Conservation (phyloP, 2,113 vertebrate species). For the Charina bottae region DNA sequence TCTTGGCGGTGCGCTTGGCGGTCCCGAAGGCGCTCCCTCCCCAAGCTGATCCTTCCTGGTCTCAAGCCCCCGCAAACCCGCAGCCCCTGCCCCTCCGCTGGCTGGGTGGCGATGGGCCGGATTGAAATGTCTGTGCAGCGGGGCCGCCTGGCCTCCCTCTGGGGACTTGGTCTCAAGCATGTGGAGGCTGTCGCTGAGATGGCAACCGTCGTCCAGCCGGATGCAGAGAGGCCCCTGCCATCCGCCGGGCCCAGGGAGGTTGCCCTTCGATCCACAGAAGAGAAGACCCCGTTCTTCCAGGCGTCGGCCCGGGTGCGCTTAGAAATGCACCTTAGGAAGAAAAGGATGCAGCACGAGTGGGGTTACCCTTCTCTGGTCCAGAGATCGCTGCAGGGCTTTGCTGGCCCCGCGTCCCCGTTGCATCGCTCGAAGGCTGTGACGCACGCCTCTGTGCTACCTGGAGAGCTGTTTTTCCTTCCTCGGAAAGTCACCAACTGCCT, state of each 20-base stretch:
- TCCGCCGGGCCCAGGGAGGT: not conserved
- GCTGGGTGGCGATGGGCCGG: not conserved
- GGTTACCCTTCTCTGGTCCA: not conserved
- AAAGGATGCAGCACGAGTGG: slow-evolving; percentile 33
- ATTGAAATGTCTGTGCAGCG: not conserved
- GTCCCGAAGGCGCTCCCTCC: not conserved
- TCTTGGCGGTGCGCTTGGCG: not conserved
- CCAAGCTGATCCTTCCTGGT: not conserved
- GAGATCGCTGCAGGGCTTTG: not conserved
- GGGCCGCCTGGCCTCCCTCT: not conserved
- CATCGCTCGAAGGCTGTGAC: not conserved
- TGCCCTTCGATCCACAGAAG: not conserved
- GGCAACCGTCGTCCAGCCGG: not conserved
- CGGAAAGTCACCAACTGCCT: not conserved
- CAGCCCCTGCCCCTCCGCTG: not conserved
- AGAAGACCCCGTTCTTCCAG: not conserved
- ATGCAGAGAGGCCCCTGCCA: not conserved
- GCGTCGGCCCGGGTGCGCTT: not conserved
- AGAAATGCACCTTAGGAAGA: slow-evolving; percentile 34
- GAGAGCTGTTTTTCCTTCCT: not conserved
- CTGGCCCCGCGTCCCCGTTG: not conserved
- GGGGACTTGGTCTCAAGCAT: not conserved
- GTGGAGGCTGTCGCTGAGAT: not conserved
- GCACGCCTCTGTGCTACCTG: not conserved
- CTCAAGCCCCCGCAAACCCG: not conserved